phyloP scores from a whole-genome alignment of 2,888 invertebrate genomes.

The Drosophila mayaguana region DNA sequence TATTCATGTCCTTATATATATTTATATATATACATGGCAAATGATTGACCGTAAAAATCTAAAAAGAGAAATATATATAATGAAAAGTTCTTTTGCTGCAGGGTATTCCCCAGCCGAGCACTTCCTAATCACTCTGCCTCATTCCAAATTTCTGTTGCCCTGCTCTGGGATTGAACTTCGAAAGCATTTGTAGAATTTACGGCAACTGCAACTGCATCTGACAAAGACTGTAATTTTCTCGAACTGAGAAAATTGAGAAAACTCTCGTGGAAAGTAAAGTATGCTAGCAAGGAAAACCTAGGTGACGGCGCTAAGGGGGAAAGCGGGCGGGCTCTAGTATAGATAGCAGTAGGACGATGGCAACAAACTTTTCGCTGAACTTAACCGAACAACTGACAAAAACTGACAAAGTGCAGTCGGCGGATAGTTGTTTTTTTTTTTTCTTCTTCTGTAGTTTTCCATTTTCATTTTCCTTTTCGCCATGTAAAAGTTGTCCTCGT shows the following conservation, averaged over 20 bases:
- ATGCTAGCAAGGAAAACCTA: constrained; percentile 1
- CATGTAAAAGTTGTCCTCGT: constrained; percentile 21
- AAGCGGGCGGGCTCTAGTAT: not conserved
- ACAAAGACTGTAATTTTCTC: constrained; percentile 69
- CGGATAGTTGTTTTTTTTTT: constrained; percentile 43
- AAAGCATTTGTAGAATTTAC: constrained; percentile 54
- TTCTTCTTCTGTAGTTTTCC: constrained; percentile 26
- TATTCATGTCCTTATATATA: too few relatives aligned
- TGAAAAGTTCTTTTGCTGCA: not conserved
- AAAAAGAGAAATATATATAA: too few relatives aligned
- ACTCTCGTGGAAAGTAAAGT: constrained; percentile 26
- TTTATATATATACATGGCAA: too few relatives aligned
- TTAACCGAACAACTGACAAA: constrained; percentile 65
- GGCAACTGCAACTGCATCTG: constrained; percentile 59
- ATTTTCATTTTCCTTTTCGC: not conserved
- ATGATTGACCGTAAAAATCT: too few relatives aligned
- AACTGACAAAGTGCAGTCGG: constrained; percentile 72
- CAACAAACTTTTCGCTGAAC: constrained; percentile 56
- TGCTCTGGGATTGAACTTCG: constrained; percentile 53
- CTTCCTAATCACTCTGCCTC: not conserved
- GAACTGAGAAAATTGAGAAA: constrained; percentile 49
- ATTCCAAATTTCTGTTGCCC: constrained; percentile 25
- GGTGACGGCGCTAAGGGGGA: not conserved
- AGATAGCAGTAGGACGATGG: constrained; percentile 8
- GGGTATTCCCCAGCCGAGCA: constrained; percentile 16